Evolutionary conservation across 2,797 vertebrate genomes (phyloP).

Genomic region (Prunella strophiata): DNA sequence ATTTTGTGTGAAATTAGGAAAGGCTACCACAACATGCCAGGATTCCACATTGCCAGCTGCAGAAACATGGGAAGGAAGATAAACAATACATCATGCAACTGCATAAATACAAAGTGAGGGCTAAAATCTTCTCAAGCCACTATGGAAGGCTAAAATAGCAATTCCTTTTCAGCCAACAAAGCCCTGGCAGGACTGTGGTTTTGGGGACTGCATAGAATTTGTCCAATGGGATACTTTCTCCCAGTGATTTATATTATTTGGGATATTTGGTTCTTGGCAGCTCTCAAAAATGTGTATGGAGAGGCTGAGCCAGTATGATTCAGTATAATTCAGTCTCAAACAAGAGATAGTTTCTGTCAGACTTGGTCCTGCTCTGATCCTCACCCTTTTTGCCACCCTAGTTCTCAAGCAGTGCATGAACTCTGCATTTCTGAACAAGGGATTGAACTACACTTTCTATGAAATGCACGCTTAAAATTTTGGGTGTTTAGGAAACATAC

Average conservation of each 20-base stretch:
- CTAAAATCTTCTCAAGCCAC: not conserved
- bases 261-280: not conserved
- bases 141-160: not conserved
- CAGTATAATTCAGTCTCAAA: not conserved
- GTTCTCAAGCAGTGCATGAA: not conserved
- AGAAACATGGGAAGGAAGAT: not conserved
- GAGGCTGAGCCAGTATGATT: not conserved
- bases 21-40: not conserved
- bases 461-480: not conserved
- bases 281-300: not conserved
- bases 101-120: not conserved
- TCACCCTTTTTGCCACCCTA: not conserved
- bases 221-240: not conserved
- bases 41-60: not conserved
- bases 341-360: not conserved
- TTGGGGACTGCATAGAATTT: not conserved
- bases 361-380: not conserved
- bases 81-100: not conserved
- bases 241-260: not conserved
- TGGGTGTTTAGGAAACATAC: not conserved
- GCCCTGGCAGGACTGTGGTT: not conserved
- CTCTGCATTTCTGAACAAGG: not conserved
- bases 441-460: not conserved
- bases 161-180: not conserved
- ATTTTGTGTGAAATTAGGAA: not conserved